These are phyloP conservation scores for Meiosimyza platycephala DNA, from an alignment of 2,888 invertebrate species.

Conservation along the genomic window DNA sequence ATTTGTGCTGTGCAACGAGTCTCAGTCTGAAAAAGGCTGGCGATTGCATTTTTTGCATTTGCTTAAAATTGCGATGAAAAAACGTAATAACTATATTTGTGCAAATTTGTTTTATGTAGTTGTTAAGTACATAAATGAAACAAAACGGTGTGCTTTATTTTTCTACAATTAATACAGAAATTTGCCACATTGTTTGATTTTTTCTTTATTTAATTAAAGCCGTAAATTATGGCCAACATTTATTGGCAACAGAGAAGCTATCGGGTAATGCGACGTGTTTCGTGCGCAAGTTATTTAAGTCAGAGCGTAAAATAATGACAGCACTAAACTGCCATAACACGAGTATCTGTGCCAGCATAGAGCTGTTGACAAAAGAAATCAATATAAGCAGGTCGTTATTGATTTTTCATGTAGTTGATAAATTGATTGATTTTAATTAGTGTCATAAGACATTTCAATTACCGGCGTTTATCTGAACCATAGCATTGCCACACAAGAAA, in stretches of 20 bases:
- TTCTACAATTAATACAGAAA: not conserved
- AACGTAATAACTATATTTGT: constrained; percentile 18
- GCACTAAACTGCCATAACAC: no score
- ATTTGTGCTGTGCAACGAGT: constrained; percentile 15
- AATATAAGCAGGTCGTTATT: no score
- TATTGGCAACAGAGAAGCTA: not conserved
- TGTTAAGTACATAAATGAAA: not conserved
- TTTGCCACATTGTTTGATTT: constrained; percentile 8
- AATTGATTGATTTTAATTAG: no score
- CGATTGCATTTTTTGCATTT: constrained; percentile 32
- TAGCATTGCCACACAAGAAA: no score
- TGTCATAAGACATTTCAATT: no score
- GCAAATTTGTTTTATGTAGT: not conserved
- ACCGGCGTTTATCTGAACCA: no score
- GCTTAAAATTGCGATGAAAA: not conserved
- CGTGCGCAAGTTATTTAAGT: no score
- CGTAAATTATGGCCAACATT: not conserved
- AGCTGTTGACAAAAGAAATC: no score
- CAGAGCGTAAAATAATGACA: no score
- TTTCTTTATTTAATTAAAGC: not conserved
- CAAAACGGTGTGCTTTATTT: not conserved
- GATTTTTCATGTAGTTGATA: no score
- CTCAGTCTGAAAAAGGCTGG: not conserved
- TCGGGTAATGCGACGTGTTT: no score
- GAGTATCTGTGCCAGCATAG: no score